A percentile compares a stretch with the other conserved stretches of the same genome.
Conservation (phyloP, 2,113 vertebrate species). For the Bubo blakistoni region DNA sequence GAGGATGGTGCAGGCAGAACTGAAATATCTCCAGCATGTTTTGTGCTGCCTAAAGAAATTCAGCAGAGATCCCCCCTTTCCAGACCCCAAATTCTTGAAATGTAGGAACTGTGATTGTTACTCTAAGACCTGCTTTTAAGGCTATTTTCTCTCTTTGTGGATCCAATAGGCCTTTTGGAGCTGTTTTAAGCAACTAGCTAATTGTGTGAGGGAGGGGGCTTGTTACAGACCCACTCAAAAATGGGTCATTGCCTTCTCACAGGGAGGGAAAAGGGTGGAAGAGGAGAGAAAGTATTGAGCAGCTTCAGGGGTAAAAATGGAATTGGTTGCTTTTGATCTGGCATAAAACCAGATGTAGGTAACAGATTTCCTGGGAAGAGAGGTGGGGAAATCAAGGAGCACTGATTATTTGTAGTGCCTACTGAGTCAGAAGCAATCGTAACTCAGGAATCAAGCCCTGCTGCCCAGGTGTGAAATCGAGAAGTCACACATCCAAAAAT, state of each 20-base stretch:
- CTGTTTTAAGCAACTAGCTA: neutral
- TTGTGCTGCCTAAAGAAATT: neutral
- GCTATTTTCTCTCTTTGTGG: neutral
- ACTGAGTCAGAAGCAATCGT: neutral
- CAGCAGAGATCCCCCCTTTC: neutral
- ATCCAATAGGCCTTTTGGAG: neutral
- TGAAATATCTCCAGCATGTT: neutral
- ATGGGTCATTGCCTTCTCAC: neutral
- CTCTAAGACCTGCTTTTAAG: neutral
- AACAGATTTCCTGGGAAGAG: neutral
- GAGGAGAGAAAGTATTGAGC: neutral
- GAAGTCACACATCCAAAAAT: neutral
- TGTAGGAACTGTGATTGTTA: neutral
- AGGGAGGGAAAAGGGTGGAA: neutral
- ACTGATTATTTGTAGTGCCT: constrained; percentile 6
- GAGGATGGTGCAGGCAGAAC: neutral
- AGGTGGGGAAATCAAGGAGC: neutral
- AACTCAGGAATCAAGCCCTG: neutral
- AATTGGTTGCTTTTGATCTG: neutral
- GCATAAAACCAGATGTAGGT: neutral
- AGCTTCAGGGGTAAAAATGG: neutral
- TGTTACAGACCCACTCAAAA: neutral
- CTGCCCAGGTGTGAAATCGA: neutral
- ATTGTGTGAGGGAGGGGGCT: neutral
- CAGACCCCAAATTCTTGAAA: neutral